phyloP scores from a whole-genome alignment of 2,113 vertebrate genomes.

The Oriolus oriolus region DNA sequence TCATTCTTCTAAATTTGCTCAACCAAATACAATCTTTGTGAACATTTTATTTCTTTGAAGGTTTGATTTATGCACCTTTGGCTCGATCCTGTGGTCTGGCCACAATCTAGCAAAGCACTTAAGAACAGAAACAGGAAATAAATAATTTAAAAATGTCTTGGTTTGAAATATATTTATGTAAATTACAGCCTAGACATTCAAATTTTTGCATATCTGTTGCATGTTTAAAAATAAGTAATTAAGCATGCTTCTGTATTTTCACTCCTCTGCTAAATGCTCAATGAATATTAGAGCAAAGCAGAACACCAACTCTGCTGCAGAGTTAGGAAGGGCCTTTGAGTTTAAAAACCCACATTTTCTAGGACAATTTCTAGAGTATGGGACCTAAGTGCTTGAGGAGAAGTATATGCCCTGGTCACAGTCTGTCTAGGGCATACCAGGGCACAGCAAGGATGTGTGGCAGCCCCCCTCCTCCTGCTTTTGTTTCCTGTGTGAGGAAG shows the following conservation, averaged over 20 bases:
- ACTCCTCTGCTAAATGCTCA: background rate
- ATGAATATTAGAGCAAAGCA: background rate
- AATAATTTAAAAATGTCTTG: conserved; percentile 15
- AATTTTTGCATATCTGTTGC: background rate
- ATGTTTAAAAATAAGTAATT: conserved; percentile 8
- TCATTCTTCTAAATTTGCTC: conserved; percentile 48
- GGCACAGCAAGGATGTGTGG: background rate
- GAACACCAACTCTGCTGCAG: background rate
- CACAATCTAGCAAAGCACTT: conserved; percentile 25
- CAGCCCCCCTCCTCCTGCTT: background rate
- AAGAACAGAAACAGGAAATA: background rate
- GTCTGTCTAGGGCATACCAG: conserved; percentile 26
- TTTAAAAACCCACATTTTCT: background rate
- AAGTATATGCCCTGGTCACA: background rate
- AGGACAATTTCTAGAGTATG: background rate
- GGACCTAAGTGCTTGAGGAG: background rate
- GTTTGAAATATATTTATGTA: conserved; percentile 28
- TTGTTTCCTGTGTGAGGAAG: conserved; percentile 34
- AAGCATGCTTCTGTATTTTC: background rate
- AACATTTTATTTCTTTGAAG: conserved; percentile 12
- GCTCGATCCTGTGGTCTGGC: background rate
- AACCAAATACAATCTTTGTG: conserved; percentile 4
- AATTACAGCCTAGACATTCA: conserved; percentile 3
- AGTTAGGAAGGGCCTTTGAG: background rate
- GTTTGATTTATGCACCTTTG: conserved; percentile 17